Conservation (phyloP, 2,888 invertebrate species). For the Apocheima hispidaria region DNA sequence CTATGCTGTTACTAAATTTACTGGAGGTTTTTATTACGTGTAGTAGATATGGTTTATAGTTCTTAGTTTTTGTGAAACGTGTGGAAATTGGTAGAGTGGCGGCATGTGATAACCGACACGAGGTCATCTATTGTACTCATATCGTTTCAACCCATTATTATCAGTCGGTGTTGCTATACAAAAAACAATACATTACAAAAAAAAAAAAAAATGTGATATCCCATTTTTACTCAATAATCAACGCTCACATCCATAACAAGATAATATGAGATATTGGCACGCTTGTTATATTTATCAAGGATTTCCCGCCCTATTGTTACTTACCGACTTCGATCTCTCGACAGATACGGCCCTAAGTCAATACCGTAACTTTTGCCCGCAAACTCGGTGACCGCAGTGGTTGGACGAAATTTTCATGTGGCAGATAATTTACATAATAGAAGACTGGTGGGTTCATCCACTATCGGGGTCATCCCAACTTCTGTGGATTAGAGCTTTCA, state of each 20-base stretch:
- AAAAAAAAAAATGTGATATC: not conserved
- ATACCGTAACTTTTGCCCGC: slow-evolving; percentile 76
- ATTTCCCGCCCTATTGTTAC: slow-evolving; percentile 56
- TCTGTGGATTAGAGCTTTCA: slow-evolving; percentile 83
- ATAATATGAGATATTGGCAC: slow-evolving; percentile 28
- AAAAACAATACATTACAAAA: slow-evolving; percentile 59
- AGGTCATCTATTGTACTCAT: not conserved
- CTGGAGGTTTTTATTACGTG: no score
- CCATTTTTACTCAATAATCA: slow-evolving; percentile 61
- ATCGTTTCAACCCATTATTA: slow-evolving; percentile 69
- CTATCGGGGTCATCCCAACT: slow-evolving; percentile 83
- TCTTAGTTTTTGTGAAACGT: no score
- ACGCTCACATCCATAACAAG: slow-evolving; percentile 34
- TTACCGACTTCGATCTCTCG: slow-evolving; percentile 64
- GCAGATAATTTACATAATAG: slow-evolving; percentile 85
- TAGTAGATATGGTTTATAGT: no score
- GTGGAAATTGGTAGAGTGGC: not conserved
- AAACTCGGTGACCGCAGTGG: slow-evolving; percentile 78
- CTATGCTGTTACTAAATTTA: no score
- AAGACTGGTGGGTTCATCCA: slow-evolving; percentile 81
- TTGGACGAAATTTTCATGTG: slow-evolving; percentile 79
- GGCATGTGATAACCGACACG: not conserved
- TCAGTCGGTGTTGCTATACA: slow-evolving; percentile 67
- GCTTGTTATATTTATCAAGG: slow-evolving; percentile 51
- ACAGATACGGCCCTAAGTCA: slow-evolving; percentile 73